phyloP scores from a whole-genome alignment of 2,797 vertebrate genomes.

The Anas capensis region DNA sequence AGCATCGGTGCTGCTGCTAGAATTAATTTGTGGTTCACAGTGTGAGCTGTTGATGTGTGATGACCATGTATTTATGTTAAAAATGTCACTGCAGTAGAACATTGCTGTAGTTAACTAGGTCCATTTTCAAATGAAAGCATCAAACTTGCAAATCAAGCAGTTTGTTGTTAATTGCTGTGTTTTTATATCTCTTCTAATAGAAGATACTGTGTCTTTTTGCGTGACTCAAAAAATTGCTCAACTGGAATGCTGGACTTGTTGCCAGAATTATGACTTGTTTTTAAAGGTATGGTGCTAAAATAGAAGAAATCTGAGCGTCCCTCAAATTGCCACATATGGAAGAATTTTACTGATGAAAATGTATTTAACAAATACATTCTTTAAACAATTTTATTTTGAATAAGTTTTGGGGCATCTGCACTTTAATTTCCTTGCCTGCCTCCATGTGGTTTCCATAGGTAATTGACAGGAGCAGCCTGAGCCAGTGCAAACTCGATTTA shows the following conservation, averaged over 20 bases:
- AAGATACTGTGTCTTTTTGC: background rate
- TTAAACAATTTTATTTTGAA: background rate
- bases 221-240: conserved; percentile 8
- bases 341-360: background rate
- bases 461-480: background rate
- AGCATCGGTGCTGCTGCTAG: background rate
- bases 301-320: background rate
- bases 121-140: conserved; percentile 28
- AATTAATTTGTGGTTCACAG: conserved; percentile 66
- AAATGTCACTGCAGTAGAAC: background rate
- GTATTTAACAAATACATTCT: background rate
- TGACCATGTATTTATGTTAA: conserved; percentile 7
- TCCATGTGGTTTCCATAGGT: accelerated
- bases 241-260: conserved; percentile 9
- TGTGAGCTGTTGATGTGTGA: conserved; percentile 15
- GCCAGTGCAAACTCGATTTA: background rate
- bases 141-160: conserved; percentile 40
- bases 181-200: background rate
- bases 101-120: conserved; percentile 21
- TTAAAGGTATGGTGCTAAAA: background rate
- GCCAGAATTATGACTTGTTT: background rate
- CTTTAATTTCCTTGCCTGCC: background rate
- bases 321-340: background rate
- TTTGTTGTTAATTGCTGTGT: conserved; percentile 57
- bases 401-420: background rate